Conservation (phyloP, 2,888 invertebrate species). For the Orthonychiurus folsomi region DNA sequence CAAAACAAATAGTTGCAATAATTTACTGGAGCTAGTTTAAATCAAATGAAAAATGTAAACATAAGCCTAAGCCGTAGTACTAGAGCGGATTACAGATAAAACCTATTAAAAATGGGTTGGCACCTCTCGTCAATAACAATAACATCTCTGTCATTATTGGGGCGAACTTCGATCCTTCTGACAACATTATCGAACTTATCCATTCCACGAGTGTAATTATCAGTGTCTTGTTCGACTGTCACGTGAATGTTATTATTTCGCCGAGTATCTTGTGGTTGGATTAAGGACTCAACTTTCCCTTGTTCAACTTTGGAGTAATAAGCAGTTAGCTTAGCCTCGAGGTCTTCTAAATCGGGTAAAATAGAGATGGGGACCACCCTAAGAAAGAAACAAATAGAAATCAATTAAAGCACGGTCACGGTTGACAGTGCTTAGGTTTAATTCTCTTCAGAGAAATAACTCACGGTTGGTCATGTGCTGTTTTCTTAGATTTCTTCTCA, state of each 20-base stretch:
- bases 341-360: slow-evolving; percentile 62
- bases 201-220: neutral
- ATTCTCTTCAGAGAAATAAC: neutral
- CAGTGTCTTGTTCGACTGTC: slow-evolving; percentile 13
- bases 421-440: too few relatives aligned
- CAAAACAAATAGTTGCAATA: too few relatives aligned
- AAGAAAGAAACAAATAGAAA: slow-evolving; percentile 2
- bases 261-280: slow-evolving; percentile 10
- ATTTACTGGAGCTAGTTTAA: too few relatives aligned
- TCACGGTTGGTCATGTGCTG: neutral
- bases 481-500: slow-evolving; percentile 4
- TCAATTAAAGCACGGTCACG: neutral
- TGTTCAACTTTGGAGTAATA: slow-evolving; percentile 71
- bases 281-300: slow-evolving; percentile 44
- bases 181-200: slow-evolving; percentile 17
- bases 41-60: too few relatives aligned
- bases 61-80: too few relatives aligned
- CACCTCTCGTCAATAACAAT: too few relatives aligned
- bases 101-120: too few relatives aligned
- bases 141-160: too few relatives aligned
- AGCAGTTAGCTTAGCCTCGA: slow-evolving; percentile 66
- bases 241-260: slow-evolving; percentile 7
- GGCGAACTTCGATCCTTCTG: slow-evolving; percentile 21
- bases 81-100: too few relatives aligned
- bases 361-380: neutral